Evolutionary conservation across 2,797 vertebrate genomes (phyloP).

Genomic region (Sebastes vulpes): DNA sequence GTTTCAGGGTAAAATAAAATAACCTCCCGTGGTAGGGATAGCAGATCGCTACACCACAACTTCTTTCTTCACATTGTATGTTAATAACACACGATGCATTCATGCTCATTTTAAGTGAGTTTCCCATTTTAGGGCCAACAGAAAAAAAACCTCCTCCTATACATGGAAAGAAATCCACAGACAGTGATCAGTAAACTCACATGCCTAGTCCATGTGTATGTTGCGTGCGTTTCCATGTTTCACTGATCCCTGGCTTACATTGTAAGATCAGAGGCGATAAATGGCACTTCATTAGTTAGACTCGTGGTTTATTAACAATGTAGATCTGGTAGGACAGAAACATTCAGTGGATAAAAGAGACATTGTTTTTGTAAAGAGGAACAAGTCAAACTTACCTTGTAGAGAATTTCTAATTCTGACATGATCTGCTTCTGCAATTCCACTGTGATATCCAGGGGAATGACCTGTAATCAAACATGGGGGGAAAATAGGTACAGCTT

Average conservation of each 20-base stretch:
- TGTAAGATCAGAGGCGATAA: conserved; percentile 14
- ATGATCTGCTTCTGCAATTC: conserved; percentile 99
- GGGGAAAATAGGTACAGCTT: background rate
- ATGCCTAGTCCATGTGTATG: background rate
- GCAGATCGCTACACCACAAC: background rate
- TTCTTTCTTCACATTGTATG: background rate
- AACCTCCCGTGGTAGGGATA: too few species aligned
- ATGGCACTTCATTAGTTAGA: conserved; percentile 10
- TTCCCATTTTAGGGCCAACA: background rate
- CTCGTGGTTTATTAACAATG: conserved; percentile 16
- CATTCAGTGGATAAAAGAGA: background rate
- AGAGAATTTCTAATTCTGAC: conserved; percentile 99
- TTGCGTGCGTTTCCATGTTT: background rate
- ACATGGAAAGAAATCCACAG: background rate
- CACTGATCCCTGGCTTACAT: conserved; percentile 21
- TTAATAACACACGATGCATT: background rate
- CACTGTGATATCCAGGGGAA: conserved; percentile 97
- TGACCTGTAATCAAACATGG: conserved; percentile 87
- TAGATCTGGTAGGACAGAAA: background rate
- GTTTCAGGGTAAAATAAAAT: background rate
- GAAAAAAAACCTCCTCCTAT: background rate
- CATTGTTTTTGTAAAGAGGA: background rate
- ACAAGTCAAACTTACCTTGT: conserved; percentile 88
- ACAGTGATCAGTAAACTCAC: background rate
- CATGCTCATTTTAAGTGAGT: background rate